Conservation (phyloP, 2,797 vertebrate species). For the Lemur catta region DNA sequence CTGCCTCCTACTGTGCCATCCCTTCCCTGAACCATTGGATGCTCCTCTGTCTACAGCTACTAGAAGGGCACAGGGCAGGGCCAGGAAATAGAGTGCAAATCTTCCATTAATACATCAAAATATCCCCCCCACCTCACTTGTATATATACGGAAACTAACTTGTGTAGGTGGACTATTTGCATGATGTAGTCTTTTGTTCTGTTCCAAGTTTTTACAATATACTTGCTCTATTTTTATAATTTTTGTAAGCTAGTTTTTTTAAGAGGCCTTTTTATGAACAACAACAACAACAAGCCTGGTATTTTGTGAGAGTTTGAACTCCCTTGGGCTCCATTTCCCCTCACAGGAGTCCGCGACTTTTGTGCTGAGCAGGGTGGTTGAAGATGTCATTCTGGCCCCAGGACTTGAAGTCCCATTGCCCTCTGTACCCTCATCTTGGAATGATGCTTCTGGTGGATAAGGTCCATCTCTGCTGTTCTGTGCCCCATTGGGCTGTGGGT, state of each 20-base stretch:
- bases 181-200: not conserved
- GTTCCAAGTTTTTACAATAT: not conserved
- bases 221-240: not conserved
- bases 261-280: not conserved
- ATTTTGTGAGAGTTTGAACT: not conserved
- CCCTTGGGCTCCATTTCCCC: not conserved
- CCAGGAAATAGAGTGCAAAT: not conserved
- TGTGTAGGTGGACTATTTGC: too few species aligned
- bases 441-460: not conserved
- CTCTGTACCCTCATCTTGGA: not conserved
- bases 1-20: not conserved
- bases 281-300: not conserved
- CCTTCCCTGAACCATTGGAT: not conserved
- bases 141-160: not conserved
- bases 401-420: not conserved
- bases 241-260: not conserved
- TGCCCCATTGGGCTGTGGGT: not conserved
- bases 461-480: not conserved
- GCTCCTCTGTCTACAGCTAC: not conserved
- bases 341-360: not conserved
- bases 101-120: not conserved
- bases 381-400: not conserved
- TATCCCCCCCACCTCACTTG: not conserved
- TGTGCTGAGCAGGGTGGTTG: not conserved
- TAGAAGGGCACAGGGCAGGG: not conserved